A percentile compares a stretch with the other conserved stretches of the same genome.
These are phyloP conservation scores for Ctenomys sociabilis DNA, from an alignment of 2,113 vertebrate species.

Conservation along the genomic window DNA sequence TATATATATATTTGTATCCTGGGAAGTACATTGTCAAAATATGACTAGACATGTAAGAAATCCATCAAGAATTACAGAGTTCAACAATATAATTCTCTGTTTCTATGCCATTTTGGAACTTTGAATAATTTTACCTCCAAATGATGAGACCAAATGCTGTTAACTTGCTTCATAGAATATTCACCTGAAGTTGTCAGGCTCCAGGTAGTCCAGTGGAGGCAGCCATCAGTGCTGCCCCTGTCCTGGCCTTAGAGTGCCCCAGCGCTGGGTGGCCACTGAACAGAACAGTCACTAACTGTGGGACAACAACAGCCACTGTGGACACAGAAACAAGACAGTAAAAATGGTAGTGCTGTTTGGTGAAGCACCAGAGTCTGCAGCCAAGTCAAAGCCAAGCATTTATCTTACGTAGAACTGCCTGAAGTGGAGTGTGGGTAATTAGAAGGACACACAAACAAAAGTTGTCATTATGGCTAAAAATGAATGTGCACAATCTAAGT, in stretches of 20 bases:
- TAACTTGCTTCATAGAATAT: not conserved
- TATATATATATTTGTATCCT: too few relatives aligned
- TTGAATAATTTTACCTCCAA: not conserved
- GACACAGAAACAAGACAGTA: not conserved
- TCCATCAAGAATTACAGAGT: not conserved
- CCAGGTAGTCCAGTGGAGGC: not conserved
- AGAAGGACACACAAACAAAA: not conserved
- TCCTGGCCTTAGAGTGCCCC: not conserved
- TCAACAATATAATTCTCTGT: not conserved
- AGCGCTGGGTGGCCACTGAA: not conserved
- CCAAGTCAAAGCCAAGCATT: not conserved
- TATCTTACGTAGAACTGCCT: not conserved
- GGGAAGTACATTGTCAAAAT: too few relatives aligned
- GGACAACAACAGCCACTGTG: not conserved
- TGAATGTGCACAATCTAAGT: not conserved
- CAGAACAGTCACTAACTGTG: too few relatives aligned
- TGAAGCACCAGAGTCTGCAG: not conserved
- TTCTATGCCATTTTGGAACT: not conserved
- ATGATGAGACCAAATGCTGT: not conserved
- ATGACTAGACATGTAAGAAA: not conserved
- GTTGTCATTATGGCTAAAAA: not conserved
- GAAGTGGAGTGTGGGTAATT: not conserved
- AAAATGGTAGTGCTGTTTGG: not conserved
- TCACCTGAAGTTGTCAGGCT: not conserved
- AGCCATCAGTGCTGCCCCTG: not conserved